Base-by-base conservation (phyloP, 2,113 vertebrate genomes). In the Calyptomena viridis region DNA sequence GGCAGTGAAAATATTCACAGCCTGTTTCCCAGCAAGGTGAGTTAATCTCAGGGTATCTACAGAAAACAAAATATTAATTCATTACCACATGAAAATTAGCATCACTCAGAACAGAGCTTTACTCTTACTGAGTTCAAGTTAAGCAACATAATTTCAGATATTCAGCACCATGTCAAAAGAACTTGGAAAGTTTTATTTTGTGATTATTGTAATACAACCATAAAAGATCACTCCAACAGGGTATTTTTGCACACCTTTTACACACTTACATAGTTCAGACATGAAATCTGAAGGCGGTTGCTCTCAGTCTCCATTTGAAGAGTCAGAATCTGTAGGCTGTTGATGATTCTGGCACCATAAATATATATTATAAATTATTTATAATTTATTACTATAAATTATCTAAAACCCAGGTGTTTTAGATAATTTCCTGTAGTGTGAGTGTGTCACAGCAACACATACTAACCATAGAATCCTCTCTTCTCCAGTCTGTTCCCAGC, bases 11-110 rank as follows among this genome's bases (percentile, higher is more conserved):
- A 99, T 71, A 52, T 99, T 99, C 62, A 97, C 93, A 40, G 97
- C 88, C 44, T 98, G 97, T 35, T 98, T 99, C 69, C 99, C 99
- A 37, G 98, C 95, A 46, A 98, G 94, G 23, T 99, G 99, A 42
- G 99, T 98, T 95, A 99, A 96, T 75, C 97, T 96, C 91, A 99
- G 94, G 44, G 99, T 98, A 94, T 98, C 99, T 99, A 86, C 6
- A 96, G 24, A 84, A 97, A 86, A 42, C 94, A 87, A 5, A 62
- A 91, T 33, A 88, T 75, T 8, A n/a, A 74, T 52, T 68, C 14
- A 76, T 77, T 17, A 52, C 9, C 30, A 31, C 14, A 19, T 31
- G 42, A 49, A 76, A 69, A 89, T 62, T 3, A 64, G 24, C n/a
- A 76, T 25, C 53, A 42, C 17, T 25, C 28, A 35, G 60, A 9